Percentiles rank a stretch among this genome's conserved stretches.
Evolutionary conservation across 1,140 invertebrate genomes (phyloP).

Genomic region (Charaxes varanes): DNA sequence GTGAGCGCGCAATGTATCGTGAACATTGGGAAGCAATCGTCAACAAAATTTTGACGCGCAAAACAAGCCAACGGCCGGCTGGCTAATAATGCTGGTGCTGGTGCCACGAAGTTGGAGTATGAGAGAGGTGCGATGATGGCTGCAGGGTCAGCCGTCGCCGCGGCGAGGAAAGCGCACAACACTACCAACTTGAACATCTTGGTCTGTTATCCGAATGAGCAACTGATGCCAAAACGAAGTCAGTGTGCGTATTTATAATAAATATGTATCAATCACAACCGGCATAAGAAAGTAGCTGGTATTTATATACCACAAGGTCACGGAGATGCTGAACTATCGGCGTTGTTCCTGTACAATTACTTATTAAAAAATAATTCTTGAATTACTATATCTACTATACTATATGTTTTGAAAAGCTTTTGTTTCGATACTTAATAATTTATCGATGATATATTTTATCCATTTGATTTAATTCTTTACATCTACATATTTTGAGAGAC

Average conservation of each 20-base stretch:
- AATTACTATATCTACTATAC: no score
- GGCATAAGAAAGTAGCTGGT: slow-evolving; percentile 39
- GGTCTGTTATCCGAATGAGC: slow-evolving; percentile 9
- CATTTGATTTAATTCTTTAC: no score
- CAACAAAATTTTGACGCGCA: no score
- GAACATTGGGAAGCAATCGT: no score
- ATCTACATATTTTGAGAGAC: no score
- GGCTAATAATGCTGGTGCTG: slow-evolving; percentile 16
- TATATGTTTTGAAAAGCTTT: no score
- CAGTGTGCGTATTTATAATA: slow-evolving; percentile 45
- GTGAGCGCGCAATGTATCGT: no score
- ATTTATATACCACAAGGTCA: slow-evolving; percentile 43
- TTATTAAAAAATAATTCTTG: no score
- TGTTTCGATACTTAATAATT: no score
- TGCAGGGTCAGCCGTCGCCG: slow-evolving; percentile 7
- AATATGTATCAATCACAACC: slow-evolving; percentile 37
- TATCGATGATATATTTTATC: no score
- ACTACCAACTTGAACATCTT: slow-evolving; percentile 21
- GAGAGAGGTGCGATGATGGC: slow-evolving; percentile 23
- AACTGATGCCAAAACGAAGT: slow-evolving; percentile 22
- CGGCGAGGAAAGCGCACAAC: slow-evolving; percentile 17
- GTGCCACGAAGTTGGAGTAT: slow-evolving; percentile 38
- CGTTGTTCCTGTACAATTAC: slow-evolving; percentile 5
- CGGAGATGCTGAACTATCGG: slow-evolving; percentile 18
- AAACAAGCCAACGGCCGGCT: slow-evolving; percentile 29